Base-by-base conservation (phyloP, 2,888 invertebrate genomes). In the Heliconius cydno region DNA sequence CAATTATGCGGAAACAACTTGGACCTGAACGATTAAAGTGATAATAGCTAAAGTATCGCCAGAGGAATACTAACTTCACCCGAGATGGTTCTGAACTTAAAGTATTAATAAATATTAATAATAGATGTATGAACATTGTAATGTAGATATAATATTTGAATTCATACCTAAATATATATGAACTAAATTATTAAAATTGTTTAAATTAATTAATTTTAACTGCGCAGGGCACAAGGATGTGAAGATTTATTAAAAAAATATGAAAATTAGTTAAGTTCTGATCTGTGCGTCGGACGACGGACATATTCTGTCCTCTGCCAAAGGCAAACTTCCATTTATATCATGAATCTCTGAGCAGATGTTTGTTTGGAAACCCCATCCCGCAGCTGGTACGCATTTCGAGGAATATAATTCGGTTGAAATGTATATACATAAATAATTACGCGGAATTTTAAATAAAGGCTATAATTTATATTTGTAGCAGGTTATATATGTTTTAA, bases 301-400 rank as follows among this genome's bases (percentile, higher is more conserved):
- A 76, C 73, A 46, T 68, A 78, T 76, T 38, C 65, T 30, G 76
- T 67, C 73, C 66, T 46, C 25, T 73, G 76, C 63, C 76, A 34
- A 38, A 78, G 78, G 76, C 57, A 57, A 76, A 73, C 75, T 79
- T 71, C 60, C 75, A 80, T 78, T 73, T 78, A 67, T 78, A 74
- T 60, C 76, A 74, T 74, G 63, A 81, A 79, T 79, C 71, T 79
- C 74, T n/a, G 74, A 41, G 74, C 77, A 79, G 81, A 81, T 81
- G 79, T 81, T 76, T 78, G 79, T 73, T 70, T 25, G 67, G 34
- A 57, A 77, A 73, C 52, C 28, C 60, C 57, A 72, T 25, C 71
- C 46, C 65, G 46, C 66, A 46, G 46, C 63, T 41, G 52, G 60
- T 28, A 30, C 73, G 25, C 25, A 73, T 28, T 77, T 46, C 28